Conservation (phyloP, 2,113 vertebrate species). For the Noturus placidus region DNA sequence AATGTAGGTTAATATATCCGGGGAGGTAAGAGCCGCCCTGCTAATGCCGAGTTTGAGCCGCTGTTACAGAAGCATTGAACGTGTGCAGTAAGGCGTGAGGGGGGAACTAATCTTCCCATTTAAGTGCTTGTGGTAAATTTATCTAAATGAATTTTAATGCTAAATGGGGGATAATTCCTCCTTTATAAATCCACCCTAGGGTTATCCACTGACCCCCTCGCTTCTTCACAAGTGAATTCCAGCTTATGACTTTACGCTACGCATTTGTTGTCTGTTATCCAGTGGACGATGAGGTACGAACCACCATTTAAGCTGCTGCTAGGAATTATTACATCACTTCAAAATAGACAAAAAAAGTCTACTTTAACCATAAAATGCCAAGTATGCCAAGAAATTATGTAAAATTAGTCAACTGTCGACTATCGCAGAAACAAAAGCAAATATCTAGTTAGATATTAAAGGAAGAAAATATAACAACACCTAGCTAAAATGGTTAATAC, state of each 20-base stretch:
- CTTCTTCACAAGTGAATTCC: constrained; percentile 54
- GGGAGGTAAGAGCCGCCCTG: constrained; percentile 79
- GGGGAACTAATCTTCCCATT: constrained; percentile 97
- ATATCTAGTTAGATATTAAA: neutral
- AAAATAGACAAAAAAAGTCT: neutral
- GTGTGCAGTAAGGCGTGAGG: constrained; percentile 95
- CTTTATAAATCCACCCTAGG: constrained; percentile 77
- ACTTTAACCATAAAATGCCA: neutral
- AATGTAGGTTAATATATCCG: constrained; percentile 65
- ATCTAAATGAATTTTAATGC: constrained; percentile 98
- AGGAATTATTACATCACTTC: neutral
- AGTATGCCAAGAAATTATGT: neutral
- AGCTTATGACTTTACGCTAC: constrained; percentile 49
- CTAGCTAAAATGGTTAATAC: neutral
- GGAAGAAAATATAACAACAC: neutral
- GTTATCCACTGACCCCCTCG: constrained; percentile 59
- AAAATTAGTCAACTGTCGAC: neutral
- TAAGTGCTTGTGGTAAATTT: constrained; percentile 96
- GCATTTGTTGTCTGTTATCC: constrained; percentile 62
- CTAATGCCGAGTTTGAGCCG: constrained; percentile 82
- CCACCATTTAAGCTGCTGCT: neutral
- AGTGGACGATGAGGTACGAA: neutral
- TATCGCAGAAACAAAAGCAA: neutral
- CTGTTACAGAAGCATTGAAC: constrained; percentile 89
- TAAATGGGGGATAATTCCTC: constrained; percentile 90